phyloP scores from a whole-genome alignment of 1,140 invertebrate genomes.

The Trichogramma pretiosum region DNA sequence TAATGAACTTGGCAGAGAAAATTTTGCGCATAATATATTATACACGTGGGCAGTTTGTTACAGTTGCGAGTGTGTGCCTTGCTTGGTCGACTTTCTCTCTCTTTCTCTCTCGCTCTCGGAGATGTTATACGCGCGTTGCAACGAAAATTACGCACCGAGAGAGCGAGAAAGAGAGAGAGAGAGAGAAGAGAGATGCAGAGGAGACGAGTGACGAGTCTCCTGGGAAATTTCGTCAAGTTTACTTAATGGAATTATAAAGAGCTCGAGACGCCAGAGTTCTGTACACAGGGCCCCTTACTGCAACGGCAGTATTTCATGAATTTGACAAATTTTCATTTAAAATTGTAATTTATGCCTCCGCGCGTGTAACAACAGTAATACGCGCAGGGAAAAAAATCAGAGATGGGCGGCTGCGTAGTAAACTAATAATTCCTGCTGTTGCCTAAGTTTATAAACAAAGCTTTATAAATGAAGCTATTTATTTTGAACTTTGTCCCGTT shows the following conservation, averaged over 20 bases:
- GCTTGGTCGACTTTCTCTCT: constrained; percentile 6
- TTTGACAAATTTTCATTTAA: constrained; percentile 15
- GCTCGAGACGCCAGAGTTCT: background rate
- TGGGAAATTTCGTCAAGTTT: constrained; percentile 20
- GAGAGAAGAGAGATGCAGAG: constrained; percentile 2
- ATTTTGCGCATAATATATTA: too few species aligned
- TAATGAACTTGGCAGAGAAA: constrained; percentile 4
- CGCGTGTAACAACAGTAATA: too few species aligned
- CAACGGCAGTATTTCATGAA: constrained; percentile 11
- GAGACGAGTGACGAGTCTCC: constrained; percentile 15
- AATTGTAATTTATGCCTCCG: constrained; percentile 16
- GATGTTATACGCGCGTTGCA: too few species aligned
- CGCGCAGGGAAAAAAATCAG: too few species aligned
- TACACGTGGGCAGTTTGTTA: too few species aligned
- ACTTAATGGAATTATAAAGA: constrained; percentile 21
- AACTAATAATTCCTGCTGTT: too few species aligned
- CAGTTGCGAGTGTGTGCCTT: background rate
- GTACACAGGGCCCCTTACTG: background rate
- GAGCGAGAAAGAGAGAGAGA: background rate
- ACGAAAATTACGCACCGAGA: too few species aligned
- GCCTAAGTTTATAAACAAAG: too few species aligned
- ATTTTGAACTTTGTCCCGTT: too few species aligned
- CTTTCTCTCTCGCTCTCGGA: too few species aligned
- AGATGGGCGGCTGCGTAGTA: background rate
- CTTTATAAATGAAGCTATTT: too few species aligned